phyloP scores from a whole-genome alignment of 2,888 invertebrate genomes.

The Eupithecia subumbrata region DNA sequence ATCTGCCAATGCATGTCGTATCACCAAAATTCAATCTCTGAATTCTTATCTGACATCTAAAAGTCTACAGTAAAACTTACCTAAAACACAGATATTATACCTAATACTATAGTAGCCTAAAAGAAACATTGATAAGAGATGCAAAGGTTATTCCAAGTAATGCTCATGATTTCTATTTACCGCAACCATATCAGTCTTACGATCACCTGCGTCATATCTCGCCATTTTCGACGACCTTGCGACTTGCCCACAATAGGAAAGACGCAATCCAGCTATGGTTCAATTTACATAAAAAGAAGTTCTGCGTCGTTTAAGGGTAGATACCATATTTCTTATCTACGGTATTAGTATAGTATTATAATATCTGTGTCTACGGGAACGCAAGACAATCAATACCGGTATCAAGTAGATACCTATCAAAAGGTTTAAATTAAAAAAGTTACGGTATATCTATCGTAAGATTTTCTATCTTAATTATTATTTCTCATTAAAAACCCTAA shows the following conservation, averaged over 20 bases:
- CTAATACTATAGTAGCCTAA: too few relatives aligned
- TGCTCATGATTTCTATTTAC: not conserved
- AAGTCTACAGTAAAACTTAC: not conserved
- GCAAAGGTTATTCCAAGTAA: not conserved
- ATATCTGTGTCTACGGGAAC: too few relatives aligned
- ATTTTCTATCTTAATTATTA: too few relatives aligned
- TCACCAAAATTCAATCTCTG: not conserved
- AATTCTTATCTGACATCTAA: not conserved
- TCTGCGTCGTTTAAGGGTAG: not conserved
- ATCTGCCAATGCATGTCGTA: not conserved
- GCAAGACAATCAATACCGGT: too few relatives aligned
- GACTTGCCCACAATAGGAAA: constrained; percentile 1
- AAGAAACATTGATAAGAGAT: not conserved
- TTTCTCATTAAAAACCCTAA: too few relatives aligned
- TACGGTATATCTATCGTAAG: too few relatives aligned
- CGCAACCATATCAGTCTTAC: not conserved
- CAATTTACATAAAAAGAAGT: not conserved
- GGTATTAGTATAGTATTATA: too few relatives aligned
- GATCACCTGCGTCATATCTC: constrained; percentile 1
- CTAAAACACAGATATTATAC: too few relatives aligned
- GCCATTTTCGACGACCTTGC: not conserved
- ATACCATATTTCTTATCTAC: not conserved
- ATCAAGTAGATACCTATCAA: too few relatives aligned
- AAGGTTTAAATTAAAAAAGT: too few relatives aligned
- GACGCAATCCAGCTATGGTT: constrained; percentile 2